These are phyloP conservation scores for Leptinotarsa peninsularis DNA, from an alignment of 2,888 invertebrate species.

Conservation along the genomic window DNA sequence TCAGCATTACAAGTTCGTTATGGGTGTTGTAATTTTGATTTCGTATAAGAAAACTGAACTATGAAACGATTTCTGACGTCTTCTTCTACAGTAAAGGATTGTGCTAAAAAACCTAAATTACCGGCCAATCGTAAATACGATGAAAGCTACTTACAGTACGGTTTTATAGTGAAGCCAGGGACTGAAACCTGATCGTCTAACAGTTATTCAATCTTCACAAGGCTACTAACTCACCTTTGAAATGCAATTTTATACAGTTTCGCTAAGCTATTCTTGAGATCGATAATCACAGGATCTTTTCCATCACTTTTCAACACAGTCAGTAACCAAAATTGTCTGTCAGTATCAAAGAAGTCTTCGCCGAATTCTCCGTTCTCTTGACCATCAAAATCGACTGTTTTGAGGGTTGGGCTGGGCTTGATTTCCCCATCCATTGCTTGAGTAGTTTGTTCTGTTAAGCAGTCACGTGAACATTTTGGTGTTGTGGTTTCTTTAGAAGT, in stretches of 20 bases:
- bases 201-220: too few relatives aligned
- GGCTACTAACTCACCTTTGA: slow-evolving; percentile 70
- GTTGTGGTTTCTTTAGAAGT: slow-evolving; percentile 49
- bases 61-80: too few relatives aligned
- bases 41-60: too few relatives aligned
- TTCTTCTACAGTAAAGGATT: too few relatives aligned
- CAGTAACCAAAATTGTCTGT: slow-evolving; percentile 83
- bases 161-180: too few relatives aligned
- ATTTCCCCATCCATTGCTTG: slow-evolving; percentile 65
- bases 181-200: too few relatives aligned
- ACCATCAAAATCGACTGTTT: slow-evolving; percentile 46
- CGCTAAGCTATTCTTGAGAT: slow-evolving; percentile 80
- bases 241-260: slow-evolving; percentile 85
- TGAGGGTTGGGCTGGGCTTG: slow-evolving; percentile 65
- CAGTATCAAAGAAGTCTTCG: slow-evolving; percentile 65
- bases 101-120: too few relatives aligned
- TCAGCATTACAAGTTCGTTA: too few relatives aligned
- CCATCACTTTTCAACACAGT: slow-evolving; percentile 77
- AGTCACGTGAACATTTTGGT: slow-evolving; percentile 70
- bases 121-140: too few relatives aligned
- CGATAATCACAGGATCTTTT: slow-evolving; percentile 67
- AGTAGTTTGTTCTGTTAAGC: slow-evolving; percentile 61
- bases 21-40: too few relatives aligned
- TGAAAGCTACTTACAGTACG: too few relatives aligned
- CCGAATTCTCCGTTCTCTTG: slow-evolving; percentile 37